A percentile compares a stretch with the other conserved stretches of the same genome.
phyloP scores from a whole-genome alignment of 2,797 vertebrate genomes.

The Hephaestus fuliginosus region DNA sequence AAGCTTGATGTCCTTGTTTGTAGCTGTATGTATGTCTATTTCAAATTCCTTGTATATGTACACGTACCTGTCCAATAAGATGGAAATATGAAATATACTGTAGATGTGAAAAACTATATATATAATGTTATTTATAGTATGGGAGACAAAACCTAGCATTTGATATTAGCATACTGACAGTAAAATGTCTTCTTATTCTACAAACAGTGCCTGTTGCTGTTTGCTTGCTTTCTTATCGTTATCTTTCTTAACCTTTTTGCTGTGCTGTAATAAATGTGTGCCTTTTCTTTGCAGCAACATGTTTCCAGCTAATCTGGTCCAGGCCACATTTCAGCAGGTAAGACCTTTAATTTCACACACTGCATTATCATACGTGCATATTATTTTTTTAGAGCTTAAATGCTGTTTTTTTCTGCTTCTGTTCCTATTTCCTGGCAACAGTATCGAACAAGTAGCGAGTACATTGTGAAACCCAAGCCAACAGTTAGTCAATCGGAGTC shows the following conservation, averaged over 20 bases:
- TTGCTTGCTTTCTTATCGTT: background rate
- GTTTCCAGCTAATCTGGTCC: slow-evolving; percentile 97
- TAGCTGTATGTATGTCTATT: too few species aligned
- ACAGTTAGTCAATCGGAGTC: slow-evolving; percentile 79
- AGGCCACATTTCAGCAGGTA: slow-evolving; percentile 98
- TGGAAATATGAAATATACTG: too few species aligned
- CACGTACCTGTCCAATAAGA: too few species aligned
- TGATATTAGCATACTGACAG: background rate
- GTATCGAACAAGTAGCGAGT: slow-evolving; percentile 94
- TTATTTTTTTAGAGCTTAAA: slow-evolving; percentile 14
- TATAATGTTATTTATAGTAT: background rate
- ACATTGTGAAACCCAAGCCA: slow-evolving; percentile 87
- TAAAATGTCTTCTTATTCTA: accelerated
- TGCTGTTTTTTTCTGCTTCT: slow-evolving; percentile 1
- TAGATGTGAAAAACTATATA: background rate
- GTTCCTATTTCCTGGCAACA: slow-evolving; percentile 73
- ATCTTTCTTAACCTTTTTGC: background rate
- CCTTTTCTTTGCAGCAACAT: slow-evolving; percentile 90
- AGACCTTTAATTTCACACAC: slow-evolving; percentile 48
- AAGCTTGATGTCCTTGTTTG: too few species aligned
- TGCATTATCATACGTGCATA: too few species aligned
- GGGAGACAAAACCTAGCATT: background rate
- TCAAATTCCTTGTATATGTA: too few species aligned
- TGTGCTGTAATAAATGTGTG: slow-evolving; percentile 13
- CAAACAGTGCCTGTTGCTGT: background rate